These are phyloP conservation scores for Saccostrea glomerata DNA, from an alignment of 1,140 invertebrate genomes.

Conservation along the genomic window DNA sequence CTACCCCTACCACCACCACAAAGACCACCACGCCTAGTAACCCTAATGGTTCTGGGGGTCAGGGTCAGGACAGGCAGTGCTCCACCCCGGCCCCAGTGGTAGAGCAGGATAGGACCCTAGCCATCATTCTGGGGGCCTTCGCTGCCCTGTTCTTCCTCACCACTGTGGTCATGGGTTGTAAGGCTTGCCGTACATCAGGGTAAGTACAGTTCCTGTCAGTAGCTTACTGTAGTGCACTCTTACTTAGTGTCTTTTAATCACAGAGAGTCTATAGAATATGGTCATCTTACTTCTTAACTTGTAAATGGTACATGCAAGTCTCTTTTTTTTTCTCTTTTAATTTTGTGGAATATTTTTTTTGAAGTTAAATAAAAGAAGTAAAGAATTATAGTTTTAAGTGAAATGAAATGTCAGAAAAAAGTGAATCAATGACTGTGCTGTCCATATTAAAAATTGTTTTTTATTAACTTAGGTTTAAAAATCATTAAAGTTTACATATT, in stretches of 20 bases:
- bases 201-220: background rate
- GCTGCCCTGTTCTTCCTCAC: constrained; percentile 10
- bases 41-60: background rate
- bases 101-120: background rate
- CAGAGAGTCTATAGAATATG: background rate
- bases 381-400: too few relatives aligned
- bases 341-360: too few relatives aligned
- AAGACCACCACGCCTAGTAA: background rate
- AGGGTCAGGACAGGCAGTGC: background rate
- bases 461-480: too few relatives aligned
- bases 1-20: background rate
- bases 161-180: background rate
- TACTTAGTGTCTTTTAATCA: background rate
- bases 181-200: background rate
- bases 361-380: too few relatives aligned
- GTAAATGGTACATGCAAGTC: too few relatives aligned
- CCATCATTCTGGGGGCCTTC: background rate
- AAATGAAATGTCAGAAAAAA: too few relatives aligned
- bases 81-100: background rate
- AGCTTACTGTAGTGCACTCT: background rate
- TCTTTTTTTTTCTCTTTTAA: too few relatives aligned
- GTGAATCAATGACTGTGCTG: too few relatives aligned
- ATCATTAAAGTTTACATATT: too few relatives aligned
- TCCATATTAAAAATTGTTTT: too few relatives aligned
- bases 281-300: too few relatives aligned